Conservation (phyloP, 2,113 vertebrate species). For the Callorhinus ursinus region DNA sequence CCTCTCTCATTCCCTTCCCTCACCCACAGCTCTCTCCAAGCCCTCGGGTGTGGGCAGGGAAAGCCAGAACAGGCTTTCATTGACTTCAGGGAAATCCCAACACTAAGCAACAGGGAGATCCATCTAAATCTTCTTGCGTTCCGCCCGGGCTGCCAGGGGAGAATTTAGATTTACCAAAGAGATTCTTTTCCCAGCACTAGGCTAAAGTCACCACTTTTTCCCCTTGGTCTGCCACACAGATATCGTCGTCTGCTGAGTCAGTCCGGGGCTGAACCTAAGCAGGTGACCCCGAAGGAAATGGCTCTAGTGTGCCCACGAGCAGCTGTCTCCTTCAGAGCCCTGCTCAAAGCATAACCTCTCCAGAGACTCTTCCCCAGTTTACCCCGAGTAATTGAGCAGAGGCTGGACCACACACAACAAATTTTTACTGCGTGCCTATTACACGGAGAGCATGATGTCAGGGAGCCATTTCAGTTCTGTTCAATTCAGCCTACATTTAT, state of each 20-base stretch:
- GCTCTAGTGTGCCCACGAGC: neutral
- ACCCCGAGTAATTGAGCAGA: slow-evolving; percentile 26
- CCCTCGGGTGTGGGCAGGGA: neutral
- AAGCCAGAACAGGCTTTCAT: neutral
- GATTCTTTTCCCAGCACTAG: neutral
- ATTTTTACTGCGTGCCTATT: slow-evolving; percentile 15
- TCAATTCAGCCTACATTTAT: neutral
- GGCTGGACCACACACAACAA: slow-evolving; percentile 43
- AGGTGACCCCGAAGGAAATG: neutral
- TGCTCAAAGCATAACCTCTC: neutral
- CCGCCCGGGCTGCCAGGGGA: neutral
- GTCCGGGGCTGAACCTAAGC: neutral
- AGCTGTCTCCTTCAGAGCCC: slow-evolving; percentile 23
- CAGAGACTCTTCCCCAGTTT: neutral
- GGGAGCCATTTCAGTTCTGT: neutral
- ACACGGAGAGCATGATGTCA: neutral
- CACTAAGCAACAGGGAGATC: neutral
- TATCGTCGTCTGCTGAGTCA: neutral
- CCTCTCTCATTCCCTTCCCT: neutral
- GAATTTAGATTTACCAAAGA: neutral
- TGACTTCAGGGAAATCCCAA: neutral
- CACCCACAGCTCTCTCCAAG: neutral
- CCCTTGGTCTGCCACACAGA: neutral
- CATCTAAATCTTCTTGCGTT: neutral
- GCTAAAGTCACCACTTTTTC: neutral